These are phyloP conservation scores for Melanotaenia pygmaea DNA, from an alignment of 2,797 vertebrate genomes.

Conservation along the genomic window DNA sequence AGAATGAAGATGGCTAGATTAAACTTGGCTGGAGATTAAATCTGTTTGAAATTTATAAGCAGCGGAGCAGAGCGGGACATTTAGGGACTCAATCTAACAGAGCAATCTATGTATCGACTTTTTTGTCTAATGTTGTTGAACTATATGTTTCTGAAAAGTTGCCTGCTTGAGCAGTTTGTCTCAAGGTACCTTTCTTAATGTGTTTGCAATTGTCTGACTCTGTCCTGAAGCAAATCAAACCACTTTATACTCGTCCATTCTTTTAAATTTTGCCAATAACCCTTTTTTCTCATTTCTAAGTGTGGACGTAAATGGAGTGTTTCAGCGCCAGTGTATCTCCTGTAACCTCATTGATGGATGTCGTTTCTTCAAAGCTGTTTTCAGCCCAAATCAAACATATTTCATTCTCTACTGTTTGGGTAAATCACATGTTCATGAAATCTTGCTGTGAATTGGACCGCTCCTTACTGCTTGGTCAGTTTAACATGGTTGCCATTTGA, in stretches of 20 bases:
- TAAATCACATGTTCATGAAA: slow-evolving; percentile 46
- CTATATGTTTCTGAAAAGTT: slow-evolving; percentile 46
- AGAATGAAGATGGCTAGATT: slow-evolving; percentile 42
- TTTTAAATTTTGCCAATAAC: slow-evolving; percentile 34
- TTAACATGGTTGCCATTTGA: slow-evolving; percentile 36
- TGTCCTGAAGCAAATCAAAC: slow-evolving; percentile 28
- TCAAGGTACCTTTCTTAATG: slow-evolving; percentile 29
- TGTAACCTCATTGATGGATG: slow-evolving; percentile 84
- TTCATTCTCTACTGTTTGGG: slow-evolving; percentile 86
- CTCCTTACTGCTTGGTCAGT: slow-evolving; percentile 14
- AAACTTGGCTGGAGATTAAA: slow-evolving; percentile 48
- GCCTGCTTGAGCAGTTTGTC: slow-evolving; percentile 27
- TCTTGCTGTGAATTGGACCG: neutral
- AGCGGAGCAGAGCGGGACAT: slow-evolving; percentile 22
- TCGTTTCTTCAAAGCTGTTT: slow-evolving; percentile 81
- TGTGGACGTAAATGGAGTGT: slow-evolving; percentile 82
- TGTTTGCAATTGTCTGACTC: slow-evolving; percentile 26
- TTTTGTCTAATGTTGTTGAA: slow-evolving; percentile 46
- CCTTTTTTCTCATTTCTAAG: slow-evolving; percentile 60
- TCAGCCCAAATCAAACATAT: slow-evolving; percentile 84
- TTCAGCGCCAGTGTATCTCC: slow-evolving; percentile 84
- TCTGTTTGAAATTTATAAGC: slow-evolving; percentile 42
- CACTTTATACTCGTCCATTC: neutral
- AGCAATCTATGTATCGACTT: slow-evolving; percentile 39
- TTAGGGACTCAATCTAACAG: slow-evolving; percentile 31